phyloP scores from a whole-genome alignment of 2,888 invertebrate genomes.

The Sceliomorpha sp. region DNA sequence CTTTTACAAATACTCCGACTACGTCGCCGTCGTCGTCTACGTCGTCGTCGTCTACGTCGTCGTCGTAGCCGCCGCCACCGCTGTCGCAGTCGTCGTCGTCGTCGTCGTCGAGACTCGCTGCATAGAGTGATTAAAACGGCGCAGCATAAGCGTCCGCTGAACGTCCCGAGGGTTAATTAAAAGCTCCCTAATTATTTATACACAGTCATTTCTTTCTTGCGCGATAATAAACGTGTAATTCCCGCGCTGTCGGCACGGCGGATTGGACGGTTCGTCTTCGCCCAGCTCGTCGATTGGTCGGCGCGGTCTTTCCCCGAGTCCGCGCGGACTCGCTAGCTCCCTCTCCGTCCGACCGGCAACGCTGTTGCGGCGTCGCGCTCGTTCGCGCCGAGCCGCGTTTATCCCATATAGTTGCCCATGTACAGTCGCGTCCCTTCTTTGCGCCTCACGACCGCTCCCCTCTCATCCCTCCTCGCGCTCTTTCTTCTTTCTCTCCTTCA shows the following conservation, averaged over 20 bases:
- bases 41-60: conserved; percentile 39
- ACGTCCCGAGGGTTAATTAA: conserved; percentile 79
- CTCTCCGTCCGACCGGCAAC: conserved; percentile 16
- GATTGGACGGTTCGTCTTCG: conserved; percentile 62
- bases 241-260: conserved; percentile 19
- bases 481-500: conserved; percentile 26
- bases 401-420: too few species aligned
- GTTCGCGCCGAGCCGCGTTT: neutral
- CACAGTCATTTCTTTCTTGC: conserved; percentile 77
- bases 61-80: too few species aligned
- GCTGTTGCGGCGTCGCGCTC: conserved; percentile 10
- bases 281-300: conserved; percentile 61
- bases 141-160: conserved; percentile 63
- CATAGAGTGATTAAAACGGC: conserved; percentile 69
- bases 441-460: conserved; percentile 19
- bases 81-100: conserved; percentile 57
- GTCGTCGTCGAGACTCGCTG: neutral
- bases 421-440: too few species aligned
- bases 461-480: conserved; percentile 25
- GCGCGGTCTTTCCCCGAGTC: conserved; percentile 35
- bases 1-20: conserved; percentile 67
- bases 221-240: conserved; percentile 74
- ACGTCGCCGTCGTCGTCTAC: conserved; percentile 18
- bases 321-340: conserved; percentile 60
- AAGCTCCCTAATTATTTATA: conserved; percentile 80